Evolutionary conservation across 2,113 vertebrate species (phyloP).

Genomic region (Antennarius striatus): DNA sequence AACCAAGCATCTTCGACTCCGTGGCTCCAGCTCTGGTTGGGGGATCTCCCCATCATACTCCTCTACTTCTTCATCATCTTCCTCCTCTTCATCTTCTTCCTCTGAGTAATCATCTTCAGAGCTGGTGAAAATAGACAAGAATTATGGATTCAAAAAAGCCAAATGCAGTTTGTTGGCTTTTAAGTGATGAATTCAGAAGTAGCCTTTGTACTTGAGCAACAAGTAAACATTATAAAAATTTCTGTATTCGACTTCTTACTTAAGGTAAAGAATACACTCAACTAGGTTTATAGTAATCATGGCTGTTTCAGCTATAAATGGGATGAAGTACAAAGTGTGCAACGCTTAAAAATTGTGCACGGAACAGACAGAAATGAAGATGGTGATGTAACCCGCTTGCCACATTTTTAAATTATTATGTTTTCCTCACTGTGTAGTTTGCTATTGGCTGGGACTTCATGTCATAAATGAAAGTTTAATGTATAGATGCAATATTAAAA

Average conservation of each 20-base stretch:
- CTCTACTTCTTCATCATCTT: constrained; percentile 89
- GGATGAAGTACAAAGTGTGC: background rate
- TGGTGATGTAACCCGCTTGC: background rate
- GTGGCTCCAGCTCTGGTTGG: constrained; percentile 78
- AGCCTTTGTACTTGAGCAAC: background rate
- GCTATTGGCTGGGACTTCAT: too few species aligned
- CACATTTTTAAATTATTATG: too few species aligned
- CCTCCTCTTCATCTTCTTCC: constrained; percentile 82
- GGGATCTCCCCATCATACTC: constrained; percentile 82
- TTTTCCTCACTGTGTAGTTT: too few species aligned
- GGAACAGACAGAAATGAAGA: background rate
- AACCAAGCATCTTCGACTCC: constrained; percentile 78
- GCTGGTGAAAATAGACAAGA: constrained; percentile 70
- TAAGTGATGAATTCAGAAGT: background rate
- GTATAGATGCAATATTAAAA: too few species aligned
- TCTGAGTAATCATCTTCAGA: constrained; percentile 93
- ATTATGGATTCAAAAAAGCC: background rate
- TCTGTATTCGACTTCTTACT: background rate
- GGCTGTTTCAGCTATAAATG: background rate
- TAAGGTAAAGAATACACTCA: too few species aligned
- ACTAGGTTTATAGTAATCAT: constrained; percentile 1
- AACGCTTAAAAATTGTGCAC: constrained; percentile 4
- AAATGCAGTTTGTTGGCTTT: background rate
- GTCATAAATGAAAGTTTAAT: too few species aligned
- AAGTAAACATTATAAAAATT: background rate